Evolutionary conservation across 2,888 invertebrate genomes (phyloP), one percentile per base, ranked within the genome.

Genomic region (Melolontha melolontha): DNA sequence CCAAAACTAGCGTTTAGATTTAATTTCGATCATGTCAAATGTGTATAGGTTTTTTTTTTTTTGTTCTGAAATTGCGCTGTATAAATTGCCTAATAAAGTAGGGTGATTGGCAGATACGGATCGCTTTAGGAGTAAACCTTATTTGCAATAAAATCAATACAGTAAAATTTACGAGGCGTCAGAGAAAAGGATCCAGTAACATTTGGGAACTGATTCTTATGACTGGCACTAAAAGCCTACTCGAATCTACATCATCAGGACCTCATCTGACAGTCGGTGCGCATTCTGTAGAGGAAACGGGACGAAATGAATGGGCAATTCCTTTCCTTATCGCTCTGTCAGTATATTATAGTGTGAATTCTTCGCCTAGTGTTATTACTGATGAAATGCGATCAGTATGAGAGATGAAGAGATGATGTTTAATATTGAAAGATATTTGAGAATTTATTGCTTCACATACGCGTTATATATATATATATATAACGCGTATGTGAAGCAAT

Each of bases 141-240:
- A 79, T 80, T 80, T 79, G 79, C 79, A 79, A 79, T 80, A 79
- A 80, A 80, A 79, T 80, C 80, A 77, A 80, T 78, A 79, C 78
- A 77, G 79, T 79, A 79, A 80, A 81, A 78, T 80, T 80, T 80
- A 80, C 80, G 78, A 77, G 74, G 77, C 78, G 77, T 77, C 75
- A 59, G 73, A 66, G 71, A 66, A 69, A 73, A 73, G 75, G 76
- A 76, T 75, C 74, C 71, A 74, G 73, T 71, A 72, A 72, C 75
- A 73, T 76, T 76, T 77, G 73, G 70, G 73, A 74, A 72, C 75
- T 73, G 74, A 74, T 76, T 77, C 77, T 77, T 77, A 77, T 74
- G 68, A 75, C 75, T 65, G 40, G 69, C 74, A 77, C 76, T 78
- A 77, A 78, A 76, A 78, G 76, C 75, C 76, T 74, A 74, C 74